phyloP scores from a whole-genome alignment of 2,888 invertebrate species.

The Machimus atricapillus region DNA sequence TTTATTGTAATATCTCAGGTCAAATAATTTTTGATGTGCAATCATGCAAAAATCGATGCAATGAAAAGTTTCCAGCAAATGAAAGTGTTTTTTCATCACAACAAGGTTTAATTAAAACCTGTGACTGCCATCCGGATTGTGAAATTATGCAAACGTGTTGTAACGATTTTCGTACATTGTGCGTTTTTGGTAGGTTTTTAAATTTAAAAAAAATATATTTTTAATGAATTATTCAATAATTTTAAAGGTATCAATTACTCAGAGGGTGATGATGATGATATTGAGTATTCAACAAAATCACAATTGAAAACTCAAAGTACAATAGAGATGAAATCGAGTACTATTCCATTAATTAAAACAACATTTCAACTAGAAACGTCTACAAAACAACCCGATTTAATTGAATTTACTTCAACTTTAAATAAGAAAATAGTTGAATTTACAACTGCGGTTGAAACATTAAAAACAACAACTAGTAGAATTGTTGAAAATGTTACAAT shows the following conservation, averaged over 20 bases:
- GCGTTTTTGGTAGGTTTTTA: constrained; percentile 52
- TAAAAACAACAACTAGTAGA: not conserved
- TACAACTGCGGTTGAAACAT: not conserved
- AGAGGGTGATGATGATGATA: not conserved
- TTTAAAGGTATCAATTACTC: not conserved
- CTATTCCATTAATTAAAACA: not conserved
- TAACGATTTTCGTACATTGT: constrained; percentile 70
- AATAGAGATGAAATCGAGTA: not conserved
- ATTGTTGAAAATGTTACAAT: not conserved
- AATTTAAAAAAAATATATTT: not conserved
- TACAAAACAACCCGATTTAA: not conserved
- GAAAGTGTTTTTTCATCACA: not conserved
- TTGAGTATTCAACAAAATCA: not conserved
- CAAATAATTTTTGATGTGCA: constrained; percentile 59
- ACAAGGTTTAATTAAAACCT: constrained; percentile 55
- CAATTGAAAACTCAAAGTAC: not conserved
- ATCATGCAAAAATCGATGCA: constrained; percentile 66
- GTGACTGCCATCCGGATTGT: constrained; percentile 70
- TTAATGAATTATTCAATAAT: not conserved
- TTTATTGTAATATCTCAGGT: constrained; percentile 37
- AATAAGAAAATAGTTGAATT: not conserved
- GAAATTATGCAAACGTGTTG: constrained; percentile 68
- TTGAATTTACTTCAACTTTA: not conserved
- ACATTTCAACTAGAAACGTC: not conserved
- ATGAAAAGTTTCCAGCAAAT: constrained; percentile 44